Conservation (phyloP, 2,888 invertebrate genomes). For the Acanthosepion pharaonis region DNA sequence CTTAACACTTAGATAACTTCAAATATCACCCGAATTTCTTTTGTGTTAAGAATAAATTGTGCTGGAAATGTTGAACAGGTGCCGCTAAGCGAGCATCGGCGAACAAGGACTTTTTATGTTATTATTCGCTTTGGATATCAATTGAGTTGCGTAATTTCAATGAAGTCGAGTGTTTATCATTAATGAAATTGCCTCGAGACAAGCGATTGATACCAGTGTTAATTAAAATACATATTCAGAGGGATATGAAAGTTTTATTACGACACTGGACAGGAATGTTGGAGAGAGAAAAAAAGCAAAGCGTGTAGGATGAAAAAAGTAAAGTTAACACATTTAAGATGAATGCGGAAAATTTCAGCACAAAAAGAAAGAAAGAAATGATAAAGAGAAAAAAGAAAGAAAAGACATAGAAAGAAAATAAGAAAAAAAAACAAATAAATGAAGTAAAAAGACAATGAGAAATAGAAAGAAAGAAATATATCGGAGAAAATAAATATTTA, state of each 20-base stretch:
- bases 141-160: neutral
- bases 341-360: no score
- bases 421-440: no score
- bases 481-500: no score
- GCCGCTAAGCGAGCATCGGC: neutral
- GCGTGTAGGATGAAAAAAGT: no score
- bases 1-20: neutral
- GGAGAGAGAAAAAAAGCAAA: neutral
- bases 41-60: neutral
- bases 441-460: no score
- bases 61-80: neutral
- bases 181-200: neutral
- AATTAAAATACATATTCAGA: neutral
- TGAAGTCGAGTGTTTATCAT: neutral
- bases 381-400: no score
- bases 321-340: no score
- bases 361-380: no score
- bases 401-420: no score
- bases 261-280: neutral
- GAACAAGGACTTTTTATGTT: neutral
- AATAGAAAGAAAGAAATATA: no score
- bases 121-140: neutral
- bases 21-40: neutral
- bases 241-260: neutral
- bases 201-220: neutral